Evolutionary conservation across 2,113 vertebrate genomes (phyloP), one percentile per base, ranked within the genome.

Genomic region (Tychaedon coryphoeus): DNA sequence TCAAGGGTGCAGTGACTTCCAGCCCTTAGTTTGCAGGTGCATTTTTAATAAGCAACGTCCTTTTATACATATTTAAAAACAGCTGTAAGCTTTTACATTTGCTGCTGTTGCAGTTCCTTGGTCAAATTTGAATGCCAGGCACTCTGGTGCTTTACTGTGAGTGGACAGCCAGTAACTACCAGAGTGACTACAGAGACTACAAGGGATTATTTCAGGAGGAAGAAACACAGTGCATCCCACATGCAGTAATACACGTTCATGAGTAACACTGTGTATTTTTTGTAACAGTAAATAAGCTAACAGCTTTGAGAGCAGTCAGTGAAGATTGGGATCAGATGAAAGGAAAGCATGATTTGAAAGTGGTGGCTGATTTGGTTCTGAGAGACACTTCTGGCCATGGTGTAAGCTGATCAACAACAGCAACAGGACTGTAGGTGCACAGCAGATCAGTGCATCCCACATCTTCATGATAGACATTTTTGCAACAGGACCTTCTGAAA

Each of bases 221-320:
- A 29, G 47, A 86, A 60, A 47, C 64, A 33, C 1, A 71, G 36
- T 71, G 12, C 42, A 48, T 93, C 36, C 69, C 67, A 70, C 40
- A 43, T 72, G 19, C 15, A 92, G 11, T 20, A 42, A 14, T 33
- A 25, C 3, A 64, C 12, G 4, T 12, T 83, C 48, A 26, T 31
- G 25, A 86, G 69, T 51, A 47, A 25, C 61, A 12, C 56, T 91
- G 9, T 40, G 47, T 57, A 5, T 15, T 40, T 14, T 17, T 72
- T 73, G 43, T 43, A 40, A 40, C 78, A 50, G 45, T 12, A 70
- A 62, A 58, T 53, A 81, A 69, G 26, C 51, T 81, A 93, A 40
- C n/a, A 82, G 51, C 29, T 94, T 95, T 97, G 83, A 87, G 57
- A 83, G 62, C 64, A 91, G 74, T 62, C 38, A 76, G 31, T 76